Conservation (phyloP, 2,888 invertebrate genomes). For the Drosophila neoperkinsi region DNA sequence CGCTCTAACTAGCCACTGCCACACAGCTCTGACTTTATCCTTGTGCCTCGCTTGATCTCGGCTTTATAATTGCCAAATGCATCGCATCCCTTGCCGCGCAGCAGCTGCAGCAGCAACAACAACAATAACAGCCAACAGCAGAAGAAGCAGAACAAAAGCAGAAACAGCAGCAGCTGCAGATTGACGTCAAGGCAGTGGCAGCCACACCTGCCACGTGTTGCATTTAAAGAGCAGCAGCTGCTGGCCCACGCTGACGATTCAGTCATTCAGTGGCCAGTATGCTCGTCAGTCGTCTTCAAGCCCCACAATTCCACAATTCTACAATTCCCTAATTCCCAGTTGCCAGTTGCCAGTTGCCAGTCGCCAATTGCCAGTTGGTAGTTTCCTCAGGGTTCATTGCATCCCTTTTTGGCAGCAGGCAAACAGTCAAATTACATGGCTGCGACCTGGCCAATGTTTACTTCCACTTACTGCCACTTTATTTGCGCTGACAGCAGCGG, state of each 20-base stretch:
- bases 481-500: constrained; percentile 55
- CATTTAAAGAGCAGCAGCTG: constrained; percentile 56
- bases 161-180: constrained; percentile 42
- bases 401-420: constrained; percentile 43
- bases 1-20: constrained; percentile 38
- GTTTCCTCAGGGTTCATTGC: constrained; percentile 37
- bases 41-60: constrained; percentile 34
- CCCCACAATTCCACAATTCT: not conserved
- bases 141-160: not conserved
- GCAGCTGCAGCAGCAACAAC: constrained; percentile 36
- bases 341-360: not conserved
- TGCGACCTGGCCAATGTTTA: constrained; percentile 62
- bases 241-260: constrained; percentile 34
- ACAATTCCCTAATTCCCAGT: constrained; percentile 1
- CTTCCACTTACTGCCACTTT: constrained; percentile 67
- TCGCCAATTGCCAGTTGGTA: not conserved
- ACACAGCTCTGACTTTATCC: constrained; percentile 51
- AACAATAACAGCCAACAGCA: not conserved
- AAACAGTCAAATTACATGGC: constrained; percentile 72
- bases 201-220: constrained; percentile 77
- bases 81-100: constrained; percentile 36
- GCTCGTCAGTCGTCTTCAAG: constrained; percentile 4
- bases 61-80: constrained; percentile 56
- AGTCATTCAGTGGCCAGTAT: not conserved
- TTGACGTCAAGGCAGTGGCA: constrained; percentile 48